Base-by-base conservation (phyloP, 1,140 invertebrate species). In the Plectrocnemia conspersa region DNA sequence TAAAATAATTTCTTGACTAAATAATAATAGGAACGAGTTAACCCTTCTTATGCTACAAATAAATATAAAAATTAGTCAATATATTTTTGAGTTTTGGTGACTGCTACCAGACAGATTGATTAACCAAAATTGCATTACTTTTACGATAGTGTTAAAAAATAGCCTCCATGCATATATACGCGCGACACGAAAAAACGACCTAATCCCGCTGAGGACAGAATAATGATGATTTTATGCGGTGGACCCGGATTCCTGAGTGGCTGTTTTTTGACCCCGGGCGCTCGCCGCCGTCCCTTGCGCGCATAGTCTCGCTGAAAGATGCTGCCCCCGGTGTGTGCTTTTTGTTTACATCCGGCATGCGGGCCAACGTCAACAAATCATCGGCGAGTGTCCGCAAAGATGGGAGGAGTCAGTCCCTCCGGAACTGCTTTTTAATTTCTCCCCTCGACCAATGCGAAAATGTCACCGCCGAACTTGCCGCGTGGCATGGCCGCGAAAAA, bases 381-480 rank as follows among this genome's bases (percentile, higher is more conserved):
- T 56, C 48, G 44, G 54, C 38, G 47, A 49, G 10, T 11, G 38
- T 11, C 46, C 15, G 41, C 44, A 10, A 25, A 44, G 16, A 24
- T n/a, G 45, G 44, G 36, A 33, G 54, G 33, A 36, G 54, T 38
- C 53, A 24, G 22, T 35, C 32, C 53, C 46, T 25, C 32, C 29
- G 35, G 33, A 49, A 49, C 45, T 48, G 46, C 45, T 56, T 56
- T 56, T 48, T 54, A 54, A 54, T 54, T 56, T 56, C 27, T 35
- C 35, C 38, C 15, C 24, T 32, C 45, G 54, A 44, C 45, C 36
- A 50, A 38, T 48, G 54, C 54, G 46, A 36, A 29, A 56, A 49
- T 49, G 36, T 49, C 40, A 50, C 47, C 46, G 33, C 25, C n/a
- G n/a, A n/a, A n/a, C n/a, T n/a, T n/a, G n/a, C n/a, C n/a, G n/a